These are phyloP conservation scores for Zelostemma sp. DNA, from an alignment of 1,140 invertebrate genomes.

Conservation along the genomic window DNA sequence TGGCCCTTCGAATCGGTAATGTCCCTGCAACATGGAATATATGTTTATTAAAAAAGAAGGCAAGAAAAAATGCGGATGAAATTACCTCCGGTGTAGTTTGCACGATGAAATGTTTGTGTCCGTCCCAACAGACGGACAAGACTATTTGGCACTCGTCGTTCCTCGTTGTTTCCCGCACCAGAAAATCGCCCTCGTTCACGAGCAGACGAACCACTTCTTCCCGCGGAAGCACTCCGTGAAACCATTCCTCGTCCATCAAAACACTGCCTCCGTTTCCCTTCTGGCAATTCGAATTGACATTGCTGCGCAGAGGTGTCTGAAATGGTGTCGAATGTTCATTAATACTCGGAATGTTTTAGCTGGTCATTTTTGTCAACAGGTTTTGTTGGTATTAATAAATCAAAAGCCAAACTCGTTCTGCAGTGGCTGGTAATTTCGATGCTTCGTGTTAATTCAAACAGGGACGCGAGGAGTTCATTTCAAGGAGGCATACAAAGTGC, in stretches of 20 bases:
- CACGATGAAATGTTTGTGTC: constrained; percentile 97
- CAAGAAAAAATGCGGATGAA: constrained; percentile 3
- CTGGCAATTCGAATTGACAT: constrained; percentile 59
- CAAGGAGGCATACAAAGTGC: no score
- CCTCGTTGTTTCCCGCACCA: constrained; percentile 94
- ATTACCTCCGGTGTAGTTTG: constrained; percentile 90
- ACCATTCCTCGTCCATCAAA: constrained; percentile 94
- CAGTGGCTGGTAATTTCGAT: no score
- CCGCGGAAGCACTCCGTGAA: constrained; percentile 94
- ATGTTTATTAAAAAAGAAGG: not conserved
- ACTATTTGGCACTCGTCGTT: constrained; percentile 95
- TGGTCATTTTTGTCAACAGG: not conserved
- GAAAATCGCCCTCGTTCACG: constrained; percentile 90
- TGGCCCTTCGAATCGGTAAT: constrained; percentile 94
- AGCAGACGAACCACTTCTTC: constrained; percentile 95
- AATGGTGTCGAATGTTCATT: constrained; percentile 9
- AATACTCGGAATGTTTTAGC: not conserved
- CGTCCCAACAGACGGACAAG: constrained; percentile 94
- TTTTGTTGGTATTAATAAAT: not conserved
- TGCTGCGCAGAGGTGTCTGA: constrained; percentile 59
- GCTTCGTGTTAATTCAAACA: no score
- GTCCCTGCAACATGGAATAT: constrained; percentile 74
- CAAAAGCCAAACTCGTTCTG: not conserved
- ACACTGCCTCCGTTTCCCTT: constrained; percentile 58
- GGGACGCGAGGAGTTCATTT: no score